A percentile compares a stretch with the other conserved stretches of the same genome.
Conservation (phyloP, 2,797 vertebrate species). For the Holocentrus rufus region DNA sequence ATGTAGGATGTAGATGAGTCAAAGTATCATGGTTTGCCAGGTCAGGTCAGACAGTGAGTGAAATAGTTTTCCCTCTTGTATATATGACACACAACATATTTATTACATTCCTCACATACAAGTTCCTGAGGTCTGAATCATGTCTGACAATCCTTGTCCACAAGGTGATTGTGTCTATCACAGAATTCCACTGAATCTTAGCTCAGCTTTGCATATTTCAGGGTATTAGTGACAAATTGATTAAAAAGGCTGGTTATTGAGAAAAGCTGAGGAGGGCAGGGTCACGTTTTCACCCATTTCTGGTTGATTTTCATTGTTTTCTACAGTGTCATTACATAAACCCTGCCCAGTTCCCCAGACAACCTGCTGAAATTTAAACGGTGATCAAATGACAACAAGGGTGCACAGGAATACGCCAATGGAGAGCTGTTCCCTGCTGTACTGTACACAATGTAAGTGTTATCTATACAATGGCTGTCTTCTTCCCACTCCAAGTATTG, state of each 20-base stretch:
- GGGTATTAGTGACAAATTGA: slow-evolving; percentile 12
- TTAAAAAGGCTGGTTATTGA: neutral
- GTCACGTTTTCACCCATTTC: neutral
- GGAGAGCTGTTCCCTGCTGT: slow-evolving; percentile 13
- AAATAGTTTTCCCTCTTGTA: neutral
- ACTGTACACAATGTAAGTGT: slow-evolving; percentile 35
- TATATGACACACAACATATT: neutral
- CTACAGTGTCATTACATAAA: neutral
- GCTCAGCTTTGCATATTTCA: slow-evolving; percentile 11
- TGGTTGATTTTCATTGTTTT: neutral
- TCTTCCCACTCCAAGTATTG: slow-evolving; percentile 43
- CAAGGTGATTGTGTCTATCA: slow-evolving; percentile 21
- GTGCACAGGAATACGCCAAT: slow-evolving; percentile 3
- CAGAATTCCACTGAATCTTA: slow-evolving; percentile 30
- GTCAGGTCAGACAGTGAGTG: neutral
- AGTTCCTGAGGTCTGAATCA: slow-evolving; percentile 57
- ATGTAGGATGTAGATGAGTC: neutral
- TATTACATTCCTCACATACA: slow-evolving; percentile 4
- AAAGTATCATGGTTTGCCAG: neutral
- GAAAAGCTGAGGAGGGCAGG: neutral
- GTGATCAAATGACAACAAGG: slow-evolving; percentile 20
- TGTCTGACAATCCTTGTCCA: slow-evolving; percentile 19
- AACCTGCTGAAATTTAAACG: slow-evolving; percentile 12
- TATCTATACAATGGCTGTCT: slow-evolving; percentile 51
- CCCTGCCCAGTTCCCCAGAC: neutral